These are phyloP conservation scores for Athrips mouffetella DNA, from an alignment of 2,888 invertebrate genomes.

Conservation along the genomic window DNA sequence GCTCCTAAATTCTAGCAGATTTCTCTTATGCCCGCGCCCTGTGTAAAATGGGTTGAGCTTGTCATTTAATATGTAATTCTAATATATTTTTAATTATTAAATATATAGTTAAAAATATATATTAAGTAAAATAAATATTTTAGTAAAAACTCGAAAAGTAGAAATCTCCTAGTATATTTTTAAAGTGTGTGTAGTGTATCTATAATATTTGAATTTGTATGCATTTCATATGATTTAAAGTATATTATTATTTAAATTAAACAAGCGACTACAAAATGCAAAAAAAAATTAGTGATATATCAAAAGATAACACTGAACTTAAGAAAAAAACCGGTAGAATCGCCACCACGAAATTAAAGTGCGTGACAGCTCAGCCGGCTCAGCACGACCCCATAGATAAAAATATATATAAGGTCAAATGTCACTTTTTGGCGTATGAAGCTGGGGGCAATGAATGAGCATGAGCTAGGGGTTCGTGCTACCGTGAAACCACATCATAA, in stretches of 20 bases:
- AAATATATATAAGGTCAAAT: too few species aligned
- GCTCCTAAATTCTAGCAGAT: neutral
- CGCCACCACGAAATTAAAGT: too few species aligned
- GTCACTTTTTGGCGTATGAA: too few species aligned
- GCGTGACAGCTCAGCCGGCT: too few species aligned
- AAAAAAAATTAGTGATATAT: too few species aligned
- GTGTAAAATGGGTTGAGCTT: constrained; percentile 25
- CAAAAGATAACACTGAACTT: neutral
- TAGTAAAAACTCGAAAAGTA: constrained; percentile 6
- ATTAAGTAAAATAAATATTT: constrained; percentile 2
- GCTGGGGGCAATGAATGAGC: too few species aligned
- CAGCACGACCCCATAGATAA: too few species aligned
- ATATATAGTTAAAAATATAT: neutral
- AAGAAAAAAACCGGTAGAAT: neutral
- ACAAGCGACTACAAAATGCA: too few species aligned
- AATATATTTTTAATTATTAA: neutral
- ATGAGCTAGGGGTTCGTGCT: too few species aligned
- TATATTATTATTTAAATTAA: too few species aligned
- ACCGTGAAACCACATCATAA: too few species aligned
- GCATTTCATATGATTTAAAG: too few species aligned
- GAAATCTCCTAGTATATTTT: neutral
- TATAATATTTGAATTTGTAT: neutral
- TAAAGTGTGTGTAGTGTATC: neutral
- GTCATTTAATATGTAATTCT: constrained; percentile 20
- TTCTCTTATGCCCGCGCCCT: neutral